Evolutionary conservation across 1,140 invertebrate genomes (phyloP).

Genomic region (Ptiloglossa arizonensis): DNA sequence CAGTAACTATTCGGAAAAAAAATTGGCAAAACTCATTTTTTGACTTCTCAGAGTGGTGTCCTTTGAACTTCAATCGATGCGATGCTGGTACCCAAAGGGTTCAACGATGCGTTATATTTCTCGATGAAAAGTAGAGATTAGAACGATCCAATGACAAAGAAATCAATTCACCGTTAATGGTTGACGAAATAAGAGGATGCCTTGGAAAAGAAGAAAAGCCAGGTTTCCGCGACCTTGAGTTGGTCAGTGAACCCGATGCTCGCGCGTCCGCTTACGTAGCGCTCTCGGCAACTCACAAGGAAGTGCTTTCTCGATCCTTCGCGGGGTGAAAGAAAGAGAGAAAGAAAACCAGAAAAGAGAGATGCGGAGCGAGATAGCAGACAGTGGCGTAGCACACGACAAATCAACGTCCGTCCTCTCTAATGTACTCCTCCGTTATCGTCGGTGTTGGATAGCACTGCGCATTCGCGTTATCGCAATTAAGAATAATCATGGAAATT

Average conservation of each 20-base stretch:
- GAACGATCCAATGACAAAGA: background rate
- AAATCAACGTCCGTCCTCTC: constrained; percentile 9
- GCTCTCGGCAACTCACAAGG: constrained; percentile 40
- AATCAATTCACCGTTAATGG: background rate
- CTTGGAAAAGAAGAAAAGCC: constrained; percentile 14
- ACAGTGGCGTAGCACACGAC: constrained; percentile 13
- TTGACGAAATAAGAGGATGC: background rate
- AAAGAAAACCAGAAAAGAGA: constrained; percentile 17
- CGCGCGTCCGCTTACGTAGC: constrained; percentile 31
- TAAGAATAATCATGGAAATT: background rate
- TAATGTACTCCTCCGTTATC: background rate
- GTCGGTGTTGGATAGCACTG: background rate
- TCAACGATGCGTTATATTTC: background rate
- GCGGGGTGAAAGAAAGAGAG: constrained; percentile 2
- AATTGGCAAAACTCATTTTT: too few relatives aligned
- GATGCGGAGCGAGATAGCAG: constrained; percentile 6
- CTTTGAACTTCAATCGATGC: too few relatives aligned
- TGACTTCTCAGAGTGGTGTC: too few relatives aligned
- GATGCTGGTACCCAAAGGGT: too few relatives aligned
- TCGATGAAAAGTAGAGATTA: too few relatives aligned
- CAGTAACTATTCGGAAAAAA: too few relatives aligned
- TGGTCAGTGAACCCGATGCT: constrained; percentile 46
- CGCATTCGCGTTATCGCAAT: constrained; percentile 3
- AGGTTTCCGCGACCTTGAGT: constrained; percentile 44
- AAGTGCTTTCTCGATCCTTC: constrained; percentile 42